A percentile compares a stretch with the other conserved stretches of the same genome.
Conservation (phyloP, 2,888 invertebrate genomes). For the Limnephilus rhombicus region DNA sequence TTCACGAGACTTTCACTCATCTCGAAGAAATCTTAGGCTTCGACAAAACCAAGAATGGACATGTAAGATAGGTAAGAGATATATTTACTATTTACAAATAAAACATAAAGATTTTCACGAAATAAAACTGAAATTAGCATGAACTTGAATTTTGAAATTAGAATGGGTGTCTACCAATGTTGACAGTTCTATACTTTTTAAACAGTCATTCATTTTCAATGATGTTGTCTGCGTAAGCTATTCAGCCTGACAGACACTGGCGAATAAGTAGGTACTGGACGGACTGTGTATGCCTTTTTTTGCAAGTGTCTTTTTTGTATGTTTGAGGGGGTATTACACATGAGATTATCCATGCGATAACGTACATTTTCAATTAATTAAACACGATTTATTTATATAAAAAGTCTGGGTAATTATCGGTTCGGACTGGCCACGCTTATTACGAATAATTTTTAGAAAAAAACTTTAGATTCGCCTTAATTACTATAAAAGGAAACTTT, state of each 20-base stretch:
- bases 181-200: slow-evolving; percentile 48
- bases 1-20: slow-evolving; percentile 55
- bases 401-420: too few species aligned
- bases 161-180: slow-evolving; percentile 59
- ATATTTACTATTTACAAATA: slow-evolving; percentile 12
- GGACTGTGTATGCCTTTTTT: too few species aligned
- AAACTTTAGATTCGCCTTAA: too few species aligned
- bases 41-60: slow-evolving; percentile 26
- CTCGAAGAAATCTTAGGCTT: slow-evolving; percentile 13
- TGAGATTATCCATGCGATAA: too few species aligned
- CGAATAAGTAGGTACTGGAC: not conserved
- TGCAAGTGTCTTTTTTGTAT: too few species aligned
- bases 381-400: too few species aligned
- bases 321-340: too few species aligned
- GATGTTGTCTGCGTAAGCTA: not conserved
- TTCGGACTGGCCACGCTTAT: too few species aligned
- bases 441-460: too few species aligned
- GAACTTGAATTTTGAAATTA: slow-evolving; percentile 53
- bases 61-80: not conserved
- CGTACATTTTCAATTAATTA: too few species aligned
- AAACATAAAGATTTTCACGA: not conserved
- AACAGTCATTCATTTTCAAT: not conserved
- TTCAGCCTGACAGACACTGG: not conserved
- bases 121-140: slow-evolving; percentile 40
- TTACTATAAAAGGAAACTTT: too few species aligned